Conservation (phyloP, 2,888 invertebrate genomes). For the Anorthoa munda region DNA sequence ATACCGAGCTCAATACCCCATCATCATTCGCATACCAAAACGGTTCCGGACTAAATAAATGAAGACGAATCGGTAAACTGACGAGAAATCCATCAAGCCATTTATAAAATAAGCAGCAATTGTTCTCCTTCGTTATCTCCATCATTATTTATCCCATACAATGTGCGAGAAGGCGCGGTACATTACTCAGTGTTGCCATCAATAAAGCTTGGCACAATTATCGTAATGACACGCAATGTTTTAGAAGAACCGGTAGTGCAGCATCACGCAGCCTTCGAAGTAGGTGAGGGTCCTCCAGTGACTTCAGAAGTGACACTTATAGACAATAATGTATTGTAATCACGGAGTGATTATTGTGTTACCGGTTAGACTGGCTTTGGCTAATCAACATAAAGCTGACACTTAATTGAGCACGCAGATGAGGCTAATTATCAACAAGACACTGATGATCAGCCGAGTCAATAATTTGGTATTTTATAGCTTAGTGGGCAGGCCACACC, state of each 20-base stretch:
- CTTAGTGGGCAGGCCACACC: too few relatives aligned
- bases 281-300: slow-evolving; percentile 84
- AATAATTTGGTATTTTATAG: not conserved
- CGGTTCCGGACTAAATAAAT: slow-evolving; percentile 34
- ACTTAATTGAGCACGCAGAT: slow-evolving; percentile 22
- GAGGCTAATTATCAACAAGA: not conserved
- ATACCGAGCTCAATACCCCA: not conserved
- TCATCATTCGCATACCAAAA: slow-evolving; percentile 29
- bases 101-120: slow-evolving; percentile 47
- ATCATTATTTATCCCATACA: slow-evolving; percentile 50
- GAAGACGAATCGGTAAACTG: slow-evolving; percentile 45
- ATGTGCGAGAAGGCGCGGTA: slow-evolving; percentile 28
- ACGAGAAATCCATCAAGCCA: slow-evolving; percentile 36
- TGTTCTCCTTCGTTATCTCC: slow-evolving; percentile 36
- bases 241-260: slow-evolving; percentile 70
- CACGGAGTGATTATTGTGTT: slow-evolving; percentile 49
- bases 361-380: slow-evolving; percentile 60
- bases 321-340: slow-evolving; percentile 65
- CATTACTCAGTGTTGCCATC: slow-evolving; percentile 56
- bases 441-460: not conserved
- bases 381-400: slow-evolving; percentile 18
- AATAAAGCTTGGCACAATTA: slow-evolving; percentile 69
- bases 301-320: slow-evolving; percentile 71
- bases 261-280: slow-evolving; percentile 65
- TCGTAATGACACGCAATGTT: slow-evolving; percentile 75